Percentiles rank a stretch among this genome's conserved stretches.
These are phyloP conservation scores for Formica exsecta DNA, from an alignment of 1,140 invertebrate genomes.

Conservation along the genomic window DNA sequence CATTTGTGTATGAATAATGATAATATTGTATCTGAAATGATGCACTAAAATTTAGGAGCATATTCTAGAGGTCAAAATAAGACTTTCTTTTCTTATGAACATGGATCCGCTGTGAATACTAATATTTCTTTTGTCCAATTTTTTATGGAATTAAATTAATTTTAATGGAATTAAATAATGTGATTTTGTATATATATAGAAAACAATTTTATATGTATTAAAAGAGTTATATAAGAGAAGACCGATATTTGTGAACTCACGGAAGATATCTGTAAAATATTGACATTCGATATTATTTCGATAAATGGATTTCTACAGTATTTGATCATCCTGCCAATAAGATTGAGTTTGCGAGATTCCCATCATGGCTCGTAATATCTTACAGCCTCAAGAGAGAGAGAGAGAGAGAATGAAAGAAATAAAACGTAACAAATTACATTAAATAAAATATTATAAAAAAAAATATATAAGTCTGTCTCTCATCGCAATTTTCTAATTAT, in stretches of 20 bases:
- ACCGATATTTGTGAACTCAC: neutral
- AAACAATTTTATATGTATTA: neutral
- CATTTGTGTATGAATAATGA: neutral
- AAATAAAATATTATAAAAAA: neutral
- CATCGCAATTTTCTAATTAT: neutral
- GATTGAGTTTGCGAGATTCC: slow-evolving; percentile 22
- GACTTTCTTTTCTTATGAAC: too few species aligned
- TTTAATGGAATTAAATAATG: neutral
- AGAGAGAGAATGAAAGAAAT: neutral
- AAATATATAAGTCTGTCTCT: too few species aligned
- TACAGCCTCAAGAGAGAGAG: neutral
- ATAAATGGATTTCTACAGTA: slow-evolving; percentile 34
- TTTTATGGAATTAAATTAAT: neutral
- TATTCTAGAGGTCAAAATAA: too few species aligned
- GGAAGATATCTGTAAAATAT: slow-evolving; percentile 28
- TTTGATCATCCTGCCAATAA: slow-evolving; percentile 52
- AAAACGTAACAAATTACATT: neutral
- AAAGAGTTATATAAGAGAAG: neutral
- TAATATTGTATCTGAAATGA: neutral
- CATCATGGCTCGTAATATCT: slow-evolving; percentile 20
- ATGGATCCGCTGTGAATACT: too few species aligned
- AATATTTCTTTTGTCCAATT: neutral
- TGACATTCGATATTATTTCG: slow-evolving; percentile 28
- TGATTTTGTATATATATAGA: neutral
- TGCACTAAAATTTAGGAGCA: too few species aligned